Base-by-base conservation (phyloP, 1,140 invertebrate genomes). In the Drosophila willistoni region DNA sequence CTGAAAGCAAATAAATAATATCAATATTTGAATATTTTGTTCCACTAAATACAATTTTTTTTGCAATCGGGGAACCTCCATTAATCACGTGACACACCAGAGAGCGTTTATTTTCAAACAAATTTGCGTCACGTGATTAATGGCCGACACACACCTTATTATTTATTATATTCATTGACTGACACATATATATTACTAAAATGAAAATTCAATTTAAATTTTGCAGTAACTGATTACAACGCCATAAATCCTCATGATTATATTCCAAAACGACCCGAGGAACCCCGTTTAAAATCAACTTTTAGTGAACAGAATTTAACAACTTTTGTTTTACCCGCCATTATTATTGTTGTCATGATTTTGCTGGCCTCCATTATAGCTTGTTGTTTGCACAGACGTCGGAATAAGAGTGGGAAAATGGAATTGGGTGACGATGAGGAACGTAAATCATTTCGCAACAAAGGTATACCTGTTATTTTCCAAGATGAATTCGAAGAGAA, bases 401-500 rank as follows among this genome's bases (percentile, higher is more conserved):
- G 96, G 80, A 95, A 96, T 70, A 94, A 96, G 29, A 97, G 96
- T 68, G 97, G 96, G 0, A 97, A 97, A 91, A 96, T 96, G 95
- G 95, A 95, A 78, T 93, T 96, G 59, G 95, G 93, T 93, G 94
- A 96, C 76, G 96, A 97, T 74, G 96, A 97, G 80, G 96, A 96
- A 79, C 94, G 96, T 55, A 95, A 95, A 92, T 96, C 94, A 61
- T 98, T 98, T 93, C 94, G 97, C 7, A 97, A 95, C 74, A 98
- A 98, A 93, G 97, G 54, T 97, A 87, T 98, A 79, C 98, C 98
- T 1, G 97, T 98, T 6, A 99, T 99, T 77, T 98, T 99, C 92
- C 96, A 96, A 91, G 97, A 99, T 92, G 98, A 99, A 91, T 93
- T 98, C 12, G 97, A 98, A 77, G 97, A 98, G 84, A 96, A 97